Conservation (phyloP, 2,797 vertebrate species). For the Tachyglossus aculeatus region DNA sequence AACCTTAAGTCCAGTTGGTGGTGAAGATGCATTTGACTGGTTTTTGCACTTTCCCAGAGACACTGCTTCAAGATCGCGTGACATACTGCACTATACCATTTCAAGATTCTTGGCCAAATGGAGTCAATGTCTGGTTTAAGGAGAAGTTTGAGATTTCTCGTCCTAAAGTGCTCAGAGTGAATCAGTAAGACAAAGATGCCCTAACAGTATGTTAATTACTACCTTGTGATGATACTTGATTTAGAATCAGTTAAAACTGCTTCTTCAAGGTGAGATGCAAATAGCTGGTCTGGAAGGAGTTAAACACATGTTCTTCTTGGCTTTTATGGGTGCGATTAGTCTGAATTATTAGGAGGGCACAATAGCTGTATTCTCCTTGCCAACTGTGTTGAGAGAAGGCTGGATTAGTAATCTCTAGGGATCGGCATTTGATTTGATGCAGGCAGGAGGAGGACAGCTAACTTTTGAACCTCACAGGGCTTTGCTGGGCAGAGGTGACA, state of each 20-base stretch:
- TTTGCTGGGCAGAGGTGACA: conserved; percentile 88
- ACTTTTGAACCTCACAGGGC: conserved; percentile 86
- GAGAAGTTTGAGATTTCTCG: too few relatives aligned
- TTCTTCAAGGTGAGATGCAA: conserved; percentile 26
- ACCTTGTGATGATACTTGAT: conserved; percentile 41
- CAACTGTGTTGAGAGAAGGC: conserved; percentile 80
- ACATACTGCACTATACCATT: conserved; percentile 22
- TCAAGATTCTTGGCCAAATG: too few relatives aligned
- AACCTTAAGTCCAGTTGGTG: too few relatives aligned
- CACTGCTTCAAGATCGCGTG: conserved; percentile 38
- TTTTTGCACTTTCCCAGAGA: conserved; percentile 12
- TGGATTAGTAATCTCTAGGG: conserved; percentile 84
- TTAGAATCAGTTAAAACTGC: conserved; percentile 40
- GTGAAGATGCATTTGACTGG: too few relatives aligned
- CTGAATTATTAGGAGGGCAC: conserved; percentile 55
- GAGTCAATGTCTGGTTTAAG: conserved; percentile 28
- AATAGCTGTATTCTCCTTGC: conserved; percentile 85
- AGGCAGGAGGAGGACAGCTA: conserved; percentile 89
- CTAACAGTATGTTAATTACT: too few relatives aligned
- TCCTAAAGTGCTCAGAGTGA: too few relatives aligned
- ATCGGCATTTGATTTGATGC: conserved; percentile 81
- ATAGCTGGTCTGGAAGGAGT: conserved; percentile 38
- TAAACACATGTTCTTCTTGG: conserved; percentile 43
- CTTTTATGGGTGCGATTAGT: conserved; percentile 59
- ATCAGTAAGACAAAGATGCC: too few relatives aligned